Evolutionary conservation across 2,797 vertebrate species (phyloP).

Genomic region (Margarornis squamiger): DNA sequence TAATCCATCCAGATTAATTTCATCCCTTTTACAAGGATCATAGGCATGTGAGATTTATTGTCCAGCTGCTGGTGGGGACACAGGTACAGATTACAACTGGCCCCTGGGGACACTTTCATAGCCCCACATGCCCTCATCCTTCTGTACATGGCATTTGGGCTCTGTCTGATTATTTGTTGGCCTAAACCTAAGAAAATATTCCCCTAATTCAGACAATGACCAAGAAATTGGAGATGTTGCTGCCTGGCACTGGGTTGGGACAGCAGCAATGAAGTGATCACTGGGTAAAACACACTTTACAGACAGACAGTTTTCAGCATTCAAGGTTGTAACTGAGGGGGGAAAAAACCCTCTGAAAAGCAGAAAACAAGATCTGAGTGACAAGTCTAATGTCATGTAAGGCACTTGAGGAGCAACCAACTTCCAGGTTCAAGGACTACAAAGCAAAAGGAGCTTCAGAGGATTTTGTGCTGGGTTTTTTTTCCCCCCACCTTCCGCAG

Average conservation of each 20-base stretch:
- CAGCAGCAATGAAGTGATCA: not conserved
- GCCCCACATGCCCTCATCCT: rapidly evolving
- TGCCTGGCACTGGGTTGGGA: not conserved
- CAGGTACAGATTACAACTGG: not conserved
- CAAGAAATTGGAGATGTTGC: not conserved
- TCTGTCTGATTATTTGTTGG: not conserved
- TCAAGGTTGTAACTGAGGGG: not conserved
- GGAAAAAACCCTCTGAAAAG: not conserved
- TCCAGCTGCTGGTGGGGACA: not conserved
- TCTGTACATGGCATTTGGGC: rapidly evolving
- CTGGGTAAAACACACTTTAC: not conserved
- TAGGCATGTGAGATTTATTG: rapidly evolving
- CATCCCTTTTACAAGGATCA: not conserved
- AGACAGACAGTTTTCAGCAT: not conserved
- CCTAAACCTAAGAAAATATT: not conserved
- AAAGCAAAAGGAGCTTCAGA: not conserved
- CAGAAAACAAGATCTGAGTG: not conserved
- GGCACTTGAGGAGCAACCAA: not conserved
- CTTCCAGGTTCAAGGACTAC: not conserved
- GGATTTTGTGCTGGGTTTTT: not conserved
- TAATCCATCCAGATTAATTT: not conserved
- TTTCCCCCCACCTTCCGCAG: not conserved
- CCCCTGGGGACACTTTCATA: not conserved
- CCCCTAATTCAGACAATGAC: not conserved
- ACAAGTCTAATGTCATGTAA: not conserved